A percentile compares a stretch with the other conserved stretches of the same genome.
Evolutionary conservation across 2,888 invertebrate genomes (phyloP).

Genomic region (Synergus laeviventris): DNA sequence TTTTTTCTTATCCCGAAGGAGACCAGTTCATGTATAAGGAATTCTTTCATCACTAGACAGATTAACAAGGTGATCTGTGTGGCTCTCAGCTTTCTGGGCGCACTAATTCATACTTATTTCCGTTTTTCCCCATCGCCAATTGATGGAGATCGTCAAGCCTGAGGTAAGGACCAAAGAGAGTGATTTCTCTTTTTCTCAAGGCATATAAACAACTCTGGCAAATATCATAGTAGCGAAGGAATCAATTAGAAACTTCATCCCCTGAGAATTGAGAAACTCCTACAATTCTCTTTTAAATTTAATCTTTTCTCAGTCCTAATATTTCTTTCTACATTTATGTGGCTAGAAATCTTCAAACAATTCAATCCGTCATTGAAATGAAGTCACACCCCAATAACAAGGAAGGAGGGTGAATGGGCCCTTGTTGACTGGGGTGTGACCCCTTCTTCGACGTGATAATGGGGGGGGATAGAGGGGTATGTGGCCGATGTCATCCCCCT

Average conservation of each 20-base stretch:
- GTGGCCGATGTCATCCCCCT: too few relatives aligned
- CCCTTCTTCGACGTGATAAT: too few relatives aligned
- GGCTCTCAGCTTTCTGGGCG: not conserved
- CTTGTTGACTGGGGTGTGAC: too few relatives aligned
- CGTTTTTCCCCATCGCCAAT: not conserved
- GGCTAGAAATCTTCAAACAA: too few relatives aligned
- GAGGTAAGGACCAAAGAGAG: not conserved
- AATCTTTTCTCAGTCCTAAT: not conserved
- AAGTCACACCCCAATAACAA: too few relatives aligned
- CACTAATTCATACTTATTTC: conserved; percentile 33
- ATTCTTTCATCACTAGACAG: conserved; percentile 21
- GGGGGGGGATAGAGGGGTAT: too few relatives aligned
- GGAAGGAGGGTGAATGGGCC: too few relatives aligned
- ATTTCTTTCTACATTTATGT: not conserved
- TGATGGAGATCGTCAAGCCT: not conserved
- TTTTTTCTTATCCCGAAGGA: conserved; percentile 20
- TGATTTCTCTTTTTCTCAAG: conserved; percentile 26
- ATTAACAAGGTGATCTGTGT: conserved; percentile 15
- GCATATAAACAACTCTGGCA: not conserved
- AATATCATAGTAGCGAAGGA: not conserved
- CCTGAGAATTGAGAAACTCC: not conserved
- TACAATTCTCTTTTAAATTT: not conserved
- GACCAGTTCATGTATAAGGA: not conserved
- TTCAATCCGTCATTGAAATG: too few relatives aligned
- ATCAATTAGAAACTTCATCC: conserved; percentile 9